Evolutionary conservation across 35 echinoderm and acorn worm species (phyloP).

Genomic region (Ophiothrix spiculata): DNA sequence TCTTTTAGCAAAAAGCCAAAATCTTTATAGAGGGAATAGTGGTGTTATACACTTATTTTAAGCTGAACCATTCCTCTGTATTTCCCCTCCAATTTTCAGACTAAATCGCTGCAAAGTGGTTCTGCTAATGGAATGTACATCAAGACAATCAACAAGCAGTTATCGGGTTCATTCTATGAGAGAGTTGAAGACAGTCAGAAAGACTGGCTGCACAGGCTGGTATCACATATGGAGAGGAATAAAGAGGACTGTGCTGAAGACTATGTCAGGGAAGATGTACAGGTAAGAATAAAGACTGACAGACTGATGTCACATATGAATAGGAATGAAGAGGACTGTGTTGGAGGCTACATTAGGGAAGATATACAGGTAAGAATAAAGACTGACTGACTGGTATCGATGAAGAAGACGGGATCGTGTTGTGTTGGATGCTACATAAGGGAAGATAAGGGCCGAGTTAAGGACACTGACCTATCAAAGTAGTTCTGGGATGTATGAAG

Average conservation of each 20-base stretch:
- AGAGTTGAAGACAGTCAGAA: constrained; percentile 12
- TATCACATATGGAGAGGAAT: neutral
- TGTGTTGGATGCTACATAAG: no score
- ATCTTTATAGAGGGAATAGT: no score
- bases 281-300: neutral
- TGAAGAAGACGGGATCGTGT: no score
- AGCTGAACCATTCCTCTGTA: neutral
- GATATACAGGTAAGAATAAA: no score
- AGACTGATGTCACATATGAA: neutral
- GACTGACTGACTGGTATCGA: no score
- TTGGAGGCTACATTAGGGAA: neutral
- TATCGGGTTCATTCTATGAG: constrained; percentile 43
- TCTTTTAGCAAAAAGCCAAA: no score
- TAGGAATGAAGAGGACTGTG: neutral
- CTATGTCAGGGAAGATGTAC: neutral
- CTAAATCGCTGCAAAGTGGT: neutral
- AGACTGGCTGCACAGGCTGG: constrained; percentile 16
- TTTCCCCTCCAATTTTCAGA: neutral
- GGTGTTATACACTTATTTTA: no score
- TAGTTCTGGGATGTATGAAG: no score
- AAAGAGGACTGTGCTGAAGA: neutral
- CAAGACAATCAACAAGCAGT: constrained; percentile 19
- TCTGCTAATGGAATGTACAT: constrained; percentile 21
- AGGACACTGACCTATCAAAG: no score
- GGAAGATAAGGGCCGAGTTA: no score